Evolutionary conservation across 2,888 invertebrate species (phyloP).

Genomic region (Ceramica pisi): DNA sequence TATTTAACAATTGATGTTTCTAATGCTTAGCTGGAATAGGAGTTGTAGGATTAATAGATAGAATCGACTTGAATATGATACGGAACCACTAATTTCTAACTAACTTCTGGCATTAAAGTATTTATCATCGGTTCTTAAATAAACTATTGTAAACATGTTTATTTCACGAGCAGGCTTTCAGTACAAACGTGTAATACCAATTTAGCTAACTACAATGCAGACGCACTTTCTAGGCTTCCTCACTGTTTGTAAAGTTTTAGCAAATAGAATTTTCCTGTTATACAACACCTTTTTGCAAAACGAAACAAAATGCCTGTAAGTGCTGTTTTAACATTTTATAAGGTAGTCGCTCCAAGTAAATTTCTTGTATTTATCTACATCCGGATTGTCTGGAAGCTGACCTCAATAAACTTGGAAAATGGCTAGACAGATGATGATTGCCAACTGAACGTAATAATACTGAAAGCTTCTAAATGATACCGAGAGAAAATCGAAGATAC

Average conservation of each 20-base stretch:
- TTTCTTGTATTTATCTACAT: neutral
- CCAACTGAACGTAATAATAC: neutral
- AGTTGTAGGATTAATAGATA: neutral
- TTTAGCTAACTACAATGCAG: conserved; percentile 5
- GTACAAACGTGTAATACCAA: neutral
- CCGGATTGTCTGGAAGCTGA: neutral
- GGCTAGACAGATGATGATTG: neutral
- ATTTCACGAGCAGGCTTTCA: neutral
- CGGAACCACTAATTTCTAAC: neutral
- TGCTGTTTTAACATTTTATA: no score
- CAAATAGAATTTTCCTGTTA: neutral
- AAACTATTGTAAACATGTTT: neutral
- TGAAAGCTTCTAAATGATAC: neutral
- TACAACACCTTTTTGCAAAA: no score
- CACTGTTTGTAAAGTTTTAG: conserved; percentile 15
- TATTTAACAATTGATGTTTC: conserved; percentile 37
- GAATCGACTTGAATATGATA: neutral
- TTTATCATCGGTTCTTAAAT: neutral
- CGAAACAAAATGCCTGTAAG: no score
- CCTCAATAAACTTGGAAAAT: neutral
- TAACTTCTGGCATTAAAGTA: neutral
- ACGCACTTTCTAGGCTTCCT: conserved; percentile 5
- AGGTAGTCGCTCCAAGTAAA: neutral
- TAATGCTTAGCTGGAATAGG: conserved; percentile 6
- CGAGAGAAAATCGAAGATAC: no score